phyloP scores from a whole-genome alignment of 2,888 invertebrate species.

The Nomada fucata region DNA sequence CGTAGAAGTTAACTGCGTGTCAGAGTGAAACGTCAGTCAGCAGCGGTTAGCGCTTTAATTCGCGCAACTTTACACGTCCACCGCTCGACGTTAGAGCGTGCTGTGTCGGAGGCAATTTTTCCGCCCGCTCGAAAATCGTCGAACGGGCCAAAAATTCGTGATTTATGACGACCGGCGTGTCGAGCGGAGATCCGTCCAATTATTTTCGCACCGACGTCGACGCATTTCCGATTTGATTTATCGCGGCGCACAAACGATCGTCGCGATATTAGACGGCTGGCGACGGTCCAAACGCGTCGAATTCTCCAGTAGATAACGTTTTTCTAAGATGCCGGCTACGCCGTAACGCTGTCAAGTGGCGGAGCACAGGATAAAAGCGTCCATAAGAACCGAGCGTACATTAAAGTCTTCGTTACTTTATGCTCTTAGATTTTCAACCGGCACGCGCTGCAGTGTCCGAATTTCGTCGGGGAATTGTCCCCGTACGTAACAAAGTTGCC shows the following conservation, averaged over 20 bases:
- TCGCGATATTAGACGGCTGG: constrained; percentile 55
- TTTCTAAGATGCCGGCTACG: constrained; percentile 24
- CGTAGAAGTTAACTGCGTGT: background rate
- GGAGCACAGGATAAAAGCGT: background rate
- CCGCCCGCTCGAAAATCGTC: constrained; percentile 43
- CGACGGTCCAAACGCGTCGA: constrained; percentile 58
- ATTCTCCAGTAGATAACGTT: constrained; percentile 44
- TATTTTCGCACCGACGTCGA: constrained; percentile 63
- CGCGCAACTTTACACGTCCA: constrained; percentile 11
- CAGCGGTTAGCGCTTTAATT: constrained; percentile 8
- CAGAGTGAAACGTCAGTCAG: background rate
- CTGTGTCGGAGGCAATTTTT: constrained; percentile 8
- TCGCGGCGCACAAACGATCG: constrained; percentile 29
- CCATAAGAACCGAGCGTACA: background rate
- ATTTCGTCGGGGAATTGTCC: background rate
- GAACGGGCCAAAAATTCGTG: constrained; percentile 52
- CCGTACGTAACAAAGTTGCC: background rate
- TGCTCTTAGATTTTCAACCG: background rate
- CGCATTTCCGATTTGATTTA: constrained; percentile 68
- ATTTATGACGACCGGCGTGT: constrained; percentile 53
- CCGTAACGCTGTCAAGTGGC: constrained; percentile 40
- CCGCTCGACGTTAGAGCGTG: background rate
- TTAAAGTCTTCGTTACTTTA: background rate
- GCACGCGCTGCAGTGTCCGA: background rate
- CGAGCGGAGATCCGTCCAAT: constrained; percentile 63